Evolutionary conservation across 2,113 vertebrate genomes (phyloP).

Genomic region (Spilogale gracilis): DNA sequence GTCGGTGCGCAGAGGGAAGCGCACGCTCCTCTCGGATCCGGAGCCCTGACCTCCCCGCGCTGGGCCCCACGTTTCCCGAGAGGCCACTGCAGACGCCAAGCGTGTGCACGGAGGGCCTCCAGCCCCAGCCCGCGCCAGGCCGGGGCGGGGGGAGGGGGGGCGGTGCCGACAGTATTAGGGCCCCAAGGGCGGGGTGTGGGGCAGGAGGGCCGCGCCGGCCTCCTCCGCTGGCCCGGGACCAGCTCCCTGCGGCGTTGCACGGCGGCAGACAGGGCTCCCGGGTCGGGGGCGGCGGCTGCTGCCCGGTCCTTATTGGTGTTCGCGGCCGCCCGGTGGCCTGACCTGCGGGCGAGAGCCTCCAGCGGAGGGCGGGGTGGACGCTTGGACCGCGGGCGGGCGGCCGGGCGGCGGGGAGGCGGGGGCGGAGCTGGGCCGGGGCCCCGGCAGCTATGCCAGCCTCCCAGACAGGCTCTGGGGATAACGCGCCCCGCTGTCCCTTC

Average conservation of each 20-base stretch:
- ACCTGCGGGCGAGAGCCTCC: background rate
- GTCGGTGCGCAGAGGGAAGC: background rate
- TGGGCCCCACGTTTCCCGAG: background rate
- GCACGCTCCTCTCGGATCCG: background rate
- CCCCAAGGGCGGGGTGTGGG: background rate
- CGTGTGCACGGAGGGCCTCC: background rate
- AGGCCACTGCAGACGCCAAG: background rate
- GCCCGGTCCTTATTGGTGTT: background rate
- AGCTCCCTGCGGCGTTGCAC: background rate
- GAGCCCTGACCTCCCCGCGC: background rate
- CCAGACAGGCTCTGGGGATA: background rate
- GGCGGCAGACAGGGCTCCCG: background rate
- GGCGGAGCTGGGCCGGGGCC: background rate
- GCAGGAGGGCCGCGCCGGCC: background rate
- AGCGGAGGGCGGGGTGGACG: background rate
- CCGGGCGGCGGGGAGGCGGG: background rate
- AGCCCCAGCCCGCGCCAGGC: background rate
- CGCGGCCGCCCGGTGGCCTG: background rate
- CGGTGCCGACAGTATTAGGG: slow-evolving; percentile 45
- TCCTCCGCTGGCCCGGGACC: background rate
- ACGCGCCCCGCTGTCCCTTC: background rate
- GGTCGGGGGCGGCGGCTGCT: background rate
- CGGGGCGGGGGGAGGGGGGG: background rate
- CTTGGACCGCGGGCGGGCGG: background rate
- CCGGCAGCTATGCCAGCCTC: background rate